These are phyloP conservation scores for Uromys caudimaculatus DNA, from an alignment of 2,797 vertebrate genomes.

Conservation along the genomic window DNA sequence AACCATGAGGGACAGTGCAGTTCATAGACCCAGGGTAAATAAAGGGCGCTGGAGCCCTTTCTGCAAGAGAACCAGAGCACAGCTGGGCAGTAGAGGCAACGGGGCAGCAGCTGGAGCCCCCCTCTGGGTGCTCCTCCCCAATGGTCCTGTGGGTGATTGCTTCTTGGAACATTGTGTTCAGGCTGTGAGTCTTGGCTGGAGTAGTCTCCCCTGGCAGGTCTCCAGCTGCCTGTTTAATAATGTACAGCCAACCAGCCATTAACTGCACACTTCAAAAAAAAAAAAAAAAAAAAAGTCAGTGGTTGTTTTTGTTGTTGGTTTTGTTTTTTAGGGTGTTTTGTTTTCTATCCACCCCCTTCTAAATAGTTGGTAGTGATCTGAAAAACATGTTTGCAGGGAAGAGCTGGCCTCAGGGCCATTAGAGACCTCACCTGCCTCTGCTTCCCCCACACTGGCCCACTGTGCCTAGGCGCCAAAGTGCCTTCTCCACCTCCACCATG, in stretches of 20 bases:
- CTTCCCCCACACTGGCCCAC: background rate
- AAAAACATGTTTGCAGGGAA: conserved; percentile 74
- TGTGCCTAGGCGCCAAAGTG: background rate
- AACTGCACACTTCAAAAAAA: conserved; percentile 76
- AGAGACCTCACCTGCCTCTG: conserved; percentile 50
- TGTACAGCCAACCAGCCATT: conserved; percentile 83
- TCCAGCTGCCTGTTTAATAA: conserved; percentile 86
- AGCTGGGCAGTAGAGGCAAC: background rate
- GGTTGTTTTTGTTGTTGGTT: conserved; percentile 69
- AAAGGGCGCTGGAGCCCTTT: background rate
- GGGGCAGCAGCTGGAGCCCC: conserved; percentile 3
- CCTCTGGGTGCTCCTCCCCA: conserved; percentile 43
- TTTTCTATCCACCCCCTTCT: background rate
- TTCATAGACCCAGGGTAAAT: accelerated
- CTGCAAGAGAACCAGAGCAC: background rate
- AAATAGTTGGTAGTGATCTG: conserved; percentile 22
- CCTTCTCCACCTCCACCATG: background rate
- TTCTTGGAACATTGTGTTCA: conserved; percentile 80
- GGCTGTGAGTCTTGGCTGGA: conserved; percentile 79
- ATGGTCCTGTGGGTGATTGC: conserved; percentile 48
- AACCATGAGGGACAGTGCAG: background rate
- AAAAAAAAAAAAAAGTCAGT: conserved; percentile 45
- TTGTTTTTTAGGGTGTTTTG: background rate
- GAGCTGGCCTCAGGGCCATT: background rate
- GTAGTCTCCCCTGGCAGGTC: conserved; percentile 70